These are phyloP conservation scores for Pomacea canaliculata DNA, from an alignment of 2,888 invertebrate species.

Conservation along the genomic window DNA sequence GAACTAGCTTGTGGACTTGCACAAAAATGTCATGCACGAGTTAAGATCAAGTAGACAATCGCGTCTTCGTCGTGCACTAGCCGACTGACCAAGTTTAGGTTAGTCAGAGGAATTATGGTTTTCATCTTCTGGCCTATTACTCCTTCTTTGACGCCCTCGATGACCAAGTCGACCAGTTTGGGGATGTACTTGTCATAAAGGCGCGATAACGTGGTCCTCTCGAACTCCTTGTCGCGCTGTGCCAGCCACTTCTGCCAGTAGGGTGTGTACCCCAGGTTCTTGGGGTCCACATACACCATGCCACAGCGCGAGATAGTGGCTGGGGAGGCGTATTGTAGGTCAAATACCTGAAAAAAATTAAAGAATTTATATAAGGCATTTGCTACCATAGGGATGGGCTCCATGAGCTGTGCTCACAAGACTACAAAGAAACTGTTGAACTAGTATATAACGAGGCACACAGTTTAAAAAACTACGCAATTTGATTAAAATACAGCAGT, in stretches of 20 bases:
- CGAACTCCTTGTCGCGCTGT: slow-evolving; percentile 31
- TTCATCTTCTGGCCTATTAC: slow-evolving; percentile 77
- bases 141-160: slow-evolving; percentile 80
- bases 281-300: slow-evolving; percentile 94
- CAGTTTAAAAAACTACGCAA: too few relatives aligned
- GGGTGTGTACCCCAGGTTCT: slow-evolving; percentile 86
- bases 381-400: too few relatives aligned
- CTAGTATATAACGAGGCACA: too few relatives aligned
- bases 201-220: slow-evolving; percentile 55
- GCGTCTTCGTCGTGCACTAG: too few relatives aligned
- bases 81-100: slow-evolving; percentile 81
- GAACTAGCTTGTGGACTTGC: too few relatives aligned
- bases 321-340: slow-evolving; percentile 89
- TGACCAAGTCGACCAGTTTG: slow-evolving; percentile 79
- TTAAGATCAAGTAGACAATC: too few relatives aligned
- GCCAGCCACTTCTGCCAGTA: slow-evolving; percentile 85
- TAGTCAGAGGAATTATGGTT: slow-evolving; percentile 86
- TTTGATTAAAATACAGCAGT: too few relatives aligned
- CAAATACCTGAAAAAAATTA: slow-evolving; percentile 76
- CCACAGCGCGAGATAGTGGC: slow-evolving; percentile 92
- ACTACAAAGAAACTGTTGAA: neutral
- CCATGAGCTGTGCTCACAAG: too few relatives aligned
- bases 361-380: neutral
- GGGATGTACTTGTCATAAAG: slow-evolving; percentile 84
- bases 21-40: too few relatives aligned